These are phyloP conservation scores for Chelonus formosanus DNA, from an alignment of 2,888 invertebrate genomes.

Conservation along the genomic window DNA sequence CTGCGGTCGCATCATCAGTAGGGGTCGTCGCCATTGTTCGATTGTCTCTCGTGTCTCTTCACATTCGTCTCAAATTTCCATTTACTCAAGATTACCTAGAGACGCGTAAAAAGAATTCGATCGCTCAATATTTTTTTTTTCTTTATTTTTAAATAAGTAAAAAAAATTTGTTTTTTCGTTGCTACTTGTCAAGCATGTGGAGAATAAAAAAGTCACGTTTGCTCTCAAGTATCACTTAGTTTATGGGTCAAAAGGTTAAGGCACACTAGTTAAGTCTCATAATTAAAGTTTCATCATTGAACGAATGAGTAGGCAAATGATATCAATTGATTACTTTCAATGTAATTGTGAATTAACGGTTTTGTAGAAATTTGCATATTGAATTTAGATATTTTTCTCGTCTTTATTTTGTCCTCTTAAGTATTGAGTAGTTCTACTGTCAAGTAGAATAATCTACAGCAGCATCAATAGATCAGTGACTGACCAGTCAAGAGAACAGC, in stretches of 20 bases:
- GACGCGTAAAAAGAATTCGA: too few relatives aligned
- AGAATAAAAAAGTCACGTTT: not conserved
- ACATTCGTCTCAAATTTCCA: constrained; percentile 10
- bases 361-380: not conserved
- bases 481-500: constrained; percentile 56
- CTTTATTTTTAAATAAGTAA: constrained; percentile 2
- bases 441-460: constrained; percentile 53
- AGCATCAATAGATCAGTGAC: constrained; percentile 59
- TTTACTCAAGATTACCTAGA: too few relatives aligned
- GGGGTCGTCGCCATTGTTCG: constrained; percentile 14
- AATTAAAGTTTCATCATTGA: too few relatives aligned
- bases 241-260: not conserved
- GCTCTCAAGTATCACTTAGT: not conserved
- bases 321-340: too few relatives aligned
- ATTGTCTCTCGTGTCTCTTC: constrained; percentile 5
- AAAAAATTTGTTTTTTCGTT: not conserved
- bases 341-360: constrained; percentile 4
- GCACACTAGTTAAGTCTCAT: not conserved
- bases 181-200: not conserved
- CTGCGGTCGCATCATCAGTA: constrained; percentile 14
- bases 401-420: not conserved
- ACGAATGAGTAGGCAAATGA: too few relatives aligned
- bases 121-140: not conserved
- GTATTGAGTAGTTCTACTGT: constrained; percentile 36
- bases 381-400: constrained; percentile 2